These are phyloP conservation scores for Zaprionus camerounensis DNA, from an alignment of 1,140 invertebrate genomes.

Conservation along the genomic window DNA sequence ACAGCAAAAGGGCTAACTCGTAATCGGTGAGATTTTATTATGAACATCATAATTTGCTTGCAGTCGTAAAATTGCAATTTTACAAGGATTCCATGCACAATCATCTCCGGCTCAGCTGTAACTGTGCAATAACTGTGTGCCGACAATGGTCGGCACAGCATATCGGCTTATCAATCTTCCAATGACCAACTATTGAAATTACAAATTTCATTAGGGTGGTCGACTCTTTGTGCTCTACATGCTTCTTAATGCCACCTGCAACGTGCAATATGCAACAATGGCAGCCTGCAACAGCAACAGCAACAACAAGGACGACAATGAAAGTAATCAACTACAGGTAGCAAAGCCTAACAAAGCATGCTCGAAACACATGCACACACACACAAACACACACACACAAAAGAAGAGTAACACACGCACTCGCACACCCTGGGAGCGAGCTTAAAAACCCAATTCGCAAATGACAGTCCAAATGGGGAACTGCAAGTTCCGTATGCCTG, in stretches of 20 bases:
- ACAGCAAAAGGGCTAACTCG: not conserved
- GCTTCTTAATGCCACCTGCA: slow-evolving; percentile 18
- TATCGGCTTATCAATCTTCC: slow-evolving; percentile 23
- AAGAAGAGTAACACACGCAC: slow-evolving; percentile 7
- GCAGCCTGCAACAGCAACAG: not conserved
- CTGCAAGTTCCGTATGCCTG: not conserved
- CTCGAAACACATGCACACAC: slow-evolving; percentile 34
- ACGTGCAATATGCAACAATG: slow-evolving; percentile 19
- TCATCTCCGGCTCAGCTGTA: slow-evolving; percentile 4
- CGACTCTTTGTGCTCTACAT: slow-evolving; percentile 21
- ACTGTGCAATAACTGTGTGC: not conserved
- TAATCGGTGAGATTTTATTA: slow-evolving; percentile 1
- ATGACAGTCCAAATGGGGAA: slow-evolving; percentile 38
- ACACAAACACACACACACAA: slow-evolving; percentile 12
- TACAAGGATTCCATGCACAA: not conserved
- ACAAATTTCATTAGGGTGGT: slow-evolving; percentile 41
- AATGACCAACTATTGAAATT: slow-evolving; percentile 35
- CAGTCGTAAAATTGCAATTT: not conserved
- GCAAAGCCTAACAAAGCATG: slow-evolving; percentile 58
- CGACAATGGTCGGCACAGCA: slow-evolving; percentile 2
- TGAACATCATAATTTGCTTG: not conserved
- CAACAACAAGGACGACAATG: not conserved
- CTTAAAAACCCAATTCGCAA: slow-evolving; percentile 63
- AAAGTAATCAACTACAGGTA: slow-evolving; percentile 14
- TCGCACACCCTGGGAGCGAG: slow-evolving; percentile 11